phyloP scores from a whole-genome alignment of 2,888 invertebrate species.

The Tricholauxania praeusta region DNA sequence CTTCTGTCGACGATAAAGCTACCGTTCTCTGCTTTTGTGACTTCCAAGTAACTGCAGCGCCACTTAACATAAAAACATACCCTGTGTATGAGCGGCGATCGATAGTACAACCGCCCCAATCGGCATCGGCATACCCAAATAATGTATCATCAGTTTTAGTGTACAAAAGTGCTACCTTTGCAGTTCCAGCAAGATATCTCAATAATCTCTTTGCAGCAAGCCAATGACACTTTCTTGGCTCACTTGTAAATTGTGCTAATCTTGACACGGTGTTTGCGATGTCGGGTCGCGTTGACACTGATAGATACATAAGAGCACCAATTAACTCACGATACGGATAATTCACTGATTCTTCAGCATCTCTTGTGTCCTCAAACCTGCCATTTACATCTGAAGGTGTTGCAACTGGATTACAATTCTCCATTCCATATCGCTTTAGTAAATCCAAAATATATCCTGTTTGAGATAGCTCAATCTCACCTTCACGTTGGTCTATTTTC shows the following conservation, averaged over 20 bases:
- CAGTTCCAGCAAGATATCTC: constrained; percentile 8
- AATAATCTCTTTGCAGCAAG: too few relatives aligned
- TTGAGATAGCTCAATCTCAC: constrained; percentile 35
- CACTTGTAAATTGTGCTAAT: too few relatives aligned
- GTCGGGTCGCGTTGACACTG: not conserved
- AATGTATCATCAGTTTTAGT: constrained; percentile 26
- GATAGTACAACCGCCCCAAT: constrained; percentile 39
- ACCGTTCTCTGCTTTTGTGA: constrained; percentile 33
- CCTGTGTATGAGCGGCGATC: constrained; percentile 42
- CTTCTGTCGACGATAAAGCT: constrained; percentile 29
- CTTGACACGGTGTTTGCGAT: not conserved
- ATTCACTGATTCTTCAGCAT: constrained; percentile 30
- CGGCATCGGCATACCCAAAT: constrained; percentile 42
- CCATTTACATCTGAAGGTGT: constrained; percentile 37
- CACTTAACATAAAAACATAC: constrained; percentile 25
- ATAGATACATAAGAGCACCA: constrained; percentile 9
- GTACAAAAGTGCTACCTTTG: not conserved
- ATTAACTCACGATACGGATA: constrained; percentile 6
- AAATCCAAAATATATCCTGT: constrained; percentile 34
- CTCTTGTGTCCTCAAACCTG: constrained; percentile 19
- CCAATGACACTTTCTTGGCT: too few relatives aligned
- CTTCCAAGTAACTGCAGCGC: constrained; percentile 29
- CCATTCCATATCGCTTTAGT: constrained; percentile 36
- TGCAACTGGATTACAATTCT: constrained; percentile 32
- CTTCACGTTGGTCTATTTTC: constrained; percentile 36